Conservation (phyloP, 2,113 vertebrate genomes). For the Rhipidura dahli region DNA sequence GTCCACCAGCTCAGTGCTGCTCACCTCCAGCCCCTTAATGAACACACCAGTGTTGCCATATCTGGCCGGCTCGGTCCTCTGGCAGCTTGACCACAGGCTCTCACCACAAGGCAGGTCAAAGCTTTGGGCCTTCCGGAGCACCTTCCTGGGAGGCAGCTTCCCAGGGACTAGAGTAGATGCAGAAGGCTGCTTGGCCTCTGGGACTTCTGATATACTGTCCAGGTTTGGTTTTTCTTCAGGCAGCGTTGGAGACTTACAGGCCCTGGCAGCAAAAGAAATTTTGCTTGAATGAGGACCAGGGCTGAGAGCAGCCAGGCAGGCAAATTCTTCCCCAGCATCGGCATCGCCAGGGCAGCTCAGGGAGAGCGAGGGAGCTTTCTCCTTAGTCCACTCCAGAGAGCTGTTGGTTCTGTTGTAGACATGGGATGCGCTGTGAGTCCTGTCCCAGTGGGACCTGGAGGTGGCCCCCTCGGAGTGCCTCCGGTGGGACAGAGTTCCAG, state of each 20-base stretch:
- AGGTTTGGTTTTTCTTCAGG: conserved; percentile 53
- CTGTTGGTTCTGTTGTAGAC: conserved; percentile 38
- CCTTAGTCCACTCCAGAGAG: conserved; percentile 34
- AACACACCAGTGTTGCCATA: conserved; percentile 76
- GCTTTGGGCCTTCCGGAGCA: conserved; percentile 80
- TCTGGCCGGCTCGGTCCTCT: conserved; percentile 70
- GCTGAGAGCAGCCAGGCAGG: background rate
- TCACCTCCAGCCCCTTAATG: conserved; percentile 81
- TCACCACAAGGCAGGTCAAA: conserved; percentile 74
- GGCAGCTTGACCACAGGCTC: conserved; percentile 67
- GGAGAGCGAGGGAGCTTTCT: background rate
- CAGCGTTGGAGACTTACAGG: conserved; percentile 20
- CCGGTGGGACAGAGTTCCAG: background rate
- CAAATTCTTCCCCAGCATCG: background rate
- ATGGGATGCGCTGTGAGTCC: conserved; percentile 21
- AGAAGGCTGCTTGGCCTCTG: conserved; percentile 30
- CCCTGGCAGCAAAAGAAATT: background rate
- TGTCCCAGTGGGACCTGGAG: conserved; percentile 34
- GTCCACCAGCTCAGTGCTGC: conserved; percentile 72
- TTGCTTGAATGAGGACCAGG: background rate
- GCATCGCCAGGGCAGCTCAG: background rate
- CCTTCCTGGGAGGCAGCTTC: conserved; percentile 39
- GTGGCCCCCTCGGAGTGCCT: conserved; percentile 34
- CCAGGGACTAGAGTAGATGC: conserved; percentile 1
- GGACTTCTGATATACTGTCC: background rate